These are phyloP conservation scores for Drosophila melanica DNA, from an alignment of 1,140 invertebrate genomes.

Conservation along the genomic window DNA sequence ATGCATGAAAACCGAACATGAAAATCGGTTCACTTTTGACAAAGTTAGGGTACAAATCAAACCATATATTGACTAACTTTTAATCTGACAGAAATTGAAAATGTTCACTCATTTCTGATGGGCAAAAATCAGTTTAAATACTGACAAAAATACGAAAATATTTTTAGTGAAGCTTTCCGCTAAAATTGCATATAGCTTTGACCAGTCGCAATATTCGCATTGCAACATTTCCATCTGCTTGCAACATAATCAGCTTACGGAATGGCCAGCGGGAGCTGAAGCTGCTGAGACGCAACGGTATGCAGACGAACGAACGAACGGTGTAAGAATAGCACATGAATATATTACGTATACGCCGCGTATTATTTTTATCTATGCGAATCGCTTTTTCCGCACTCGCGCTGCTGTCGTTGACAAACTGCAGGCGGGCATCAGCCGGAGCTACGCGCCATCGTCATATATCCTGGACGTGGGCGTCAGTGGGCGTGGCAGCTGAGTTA, in stretches of 20 bases:
- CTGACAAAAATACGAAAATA: not conserved
- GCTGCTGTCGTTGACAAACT: constrained; percentile 62
- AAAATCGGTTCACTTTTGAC: no score
- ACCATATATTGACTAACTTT: no score
- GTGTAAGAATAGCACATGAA: constrained; percentile 2
- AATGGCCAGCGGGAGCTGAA: constrained; percentile 24
- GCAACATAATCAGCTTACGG: constrained; percentile 61
- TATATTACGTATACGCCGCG: constrained; percentile 47
- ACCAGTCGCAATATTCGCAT: no score
- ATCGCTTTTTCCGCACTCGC: not conserved
- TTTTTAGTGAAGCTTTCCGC: not conserved
- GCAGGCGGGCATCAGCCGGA: constrained; percentile 40
- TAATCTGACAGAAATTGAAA: no score
- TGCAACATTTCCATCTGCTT: constrained; percentile 17
- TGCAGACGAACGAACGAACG: not conserved
- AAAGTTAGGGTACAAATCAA: no score
- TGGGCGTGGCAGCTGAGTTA: constrained; percentile 14
- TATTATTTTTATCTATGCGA: constrained; percentile 30
- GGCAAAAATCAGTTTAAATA: constrained; percentile 1
- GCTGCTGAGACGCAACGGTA: not conserved
- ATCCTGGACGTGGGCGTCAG: constrained; percentile 14
- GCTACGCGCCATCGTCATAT: constrained; percentile 34
- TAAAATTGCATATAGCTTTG: not conserved
- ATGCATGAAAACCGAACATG: no score
- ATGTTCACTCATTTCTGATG: no score